Evolutionary conservation across 2,888 invertebrate species (phyloP).

Genomic region (Parnassius glacialis): DNA sequence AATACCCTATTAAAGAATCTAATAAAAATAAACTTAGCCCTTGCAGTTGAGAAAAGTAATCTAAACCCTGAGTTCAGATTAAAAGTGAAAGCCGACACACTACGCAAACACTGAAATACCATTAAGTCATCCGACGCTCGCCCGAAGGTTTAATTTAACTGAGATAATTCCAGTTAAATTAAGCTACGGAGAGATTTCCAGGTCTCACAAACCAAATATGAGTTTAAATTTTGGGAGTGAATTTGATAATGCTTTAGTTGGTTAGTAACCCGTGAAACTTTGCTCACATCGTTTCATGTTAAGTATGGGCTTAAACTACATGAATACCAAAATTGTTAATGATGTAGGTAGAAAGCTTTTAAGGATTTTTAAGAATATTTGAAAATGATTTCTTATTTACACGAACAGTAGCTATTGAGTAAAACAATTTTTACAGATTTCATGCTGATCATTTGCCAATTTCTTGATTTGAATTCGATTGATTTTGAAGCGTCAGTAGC

Average conservation of each 20-base stretch:
- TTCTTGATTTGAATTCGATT: too few species aligned
- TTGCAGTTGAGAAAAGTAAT: conserved; percentile 8
- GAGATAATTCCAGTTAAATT: conserved; percentile 45
- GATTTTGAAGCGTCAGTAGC: too few species aligned
- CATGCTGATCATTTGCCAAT: too few species aligned
- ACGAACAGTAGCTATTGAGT: too few species aligned
- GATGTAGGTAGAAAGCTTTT: too few species aligned
- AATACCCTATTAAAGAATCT: conserved; percentile 15
- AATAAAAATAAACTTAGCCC: conserved; percentile 21
- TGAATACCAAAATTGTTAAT: too few species aligned
- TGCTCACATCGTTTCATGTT: background rate
- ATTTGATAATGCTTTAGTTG: conserved; percentile 20
- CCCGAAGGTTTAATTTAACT: conserved; percentile 60
- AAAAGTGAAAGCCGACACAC: conserved; percentile 62
- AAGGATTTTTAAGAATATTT: too few species aligned
- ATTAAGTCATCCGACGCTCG: conserved; percentile 62
- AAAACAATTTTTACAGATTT: too few species aligned
- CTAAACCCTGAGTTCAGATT: conserved; percentile 46
- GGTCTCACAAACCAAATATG: conserved; percentile 23
- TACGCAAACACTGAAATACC: conserved; percentile 70
- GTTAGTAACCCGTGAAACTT: conserved; percentile 2
- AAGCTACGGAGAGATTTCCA: conserved; percentile 26
- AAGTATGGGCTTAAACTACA: background rate
- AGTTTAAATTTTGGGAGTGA: conserved; percentile 15
- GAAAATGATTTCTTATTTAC: too few species aligned